Base-by-base conservation (phyloP, 92 coral and sea anemone genomes). In the Porites divaricata region DNA sequence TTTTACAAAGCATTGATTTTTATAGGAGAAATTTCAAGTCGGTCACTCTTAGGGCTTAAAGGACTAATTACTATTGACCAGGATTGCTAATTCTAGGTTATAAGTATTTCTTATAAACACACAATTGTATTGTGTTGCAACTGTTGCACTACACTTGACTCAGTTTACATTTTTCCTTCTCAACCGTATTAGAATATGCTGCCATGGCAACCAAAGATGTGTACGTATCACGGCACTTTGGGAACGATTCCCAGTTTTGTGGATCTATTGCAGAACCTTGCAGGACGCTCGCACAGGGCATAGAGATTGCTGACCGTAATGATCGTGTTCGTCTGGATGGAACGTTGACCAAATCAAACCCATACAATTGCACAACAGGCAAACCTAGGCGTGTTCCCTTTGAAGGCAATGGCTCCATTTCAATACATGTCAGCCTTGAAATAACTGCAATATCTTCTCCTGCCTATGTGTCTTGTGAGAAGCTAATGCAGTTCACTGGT, bases 281-380 rank as follows among this genome's bases (percentile, higher is more conserved):
- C 71, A 59, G 71, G 62, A 82, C 86, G 79, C 79, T 82, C 73
- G 86, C 86, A 2, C 79, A 64, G 9, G 79, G 78, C 11, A 1
- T 82, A 49, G 79, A 71, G 72, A 48, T 21, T 48, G 79, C 79
- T 72, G 79, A 1, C 70, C 21, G 41, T 45, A 82, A 82, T 72
- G 79, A 22, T 50, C 73, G 70, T 24, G 59, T 82, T 72, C 73
- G 72, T 1, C 11, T 82, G 26, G 56, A 82, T 50, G 86, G 86
- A 17, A 20, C 72, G 21, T 72, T 61, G 8, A 54, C 41, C 8
- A 62, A 58, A 20, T 67, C 26, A 67, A 13, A 8, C 25, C 45
- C 72, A 10, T 23, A 67, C 72, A 23, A 67, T 15, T 23, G 72
- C 13, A 13, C 15, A 24, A 20, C 49, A 24, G 8, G 25, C 72